Evolutionary conservation across 2,888 invertebrate species (phyloP).

Genomic region (Drosophila quasianomalipes): DNA sequence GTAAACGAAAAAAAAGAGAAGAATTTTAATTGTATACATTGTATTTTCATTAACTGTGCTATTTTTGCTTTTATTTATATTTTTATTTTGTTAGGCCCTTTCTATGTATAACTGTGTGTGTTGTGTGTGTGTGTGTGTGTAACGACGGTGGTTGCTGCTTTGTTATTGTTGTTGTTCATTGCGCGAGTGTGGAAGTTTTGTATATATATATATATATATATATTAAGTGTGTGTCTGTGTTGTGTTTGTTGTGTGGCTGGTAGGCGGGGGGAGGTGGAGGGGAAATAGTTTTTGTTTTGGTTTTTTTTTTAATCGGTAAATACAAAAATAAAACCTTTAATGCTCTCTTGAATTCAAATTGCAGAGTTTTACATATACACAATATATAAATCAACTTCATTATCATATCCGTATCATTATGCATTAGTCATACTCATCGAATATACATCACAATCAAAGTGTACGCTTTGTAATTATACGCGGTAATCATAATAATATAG

Average conservation of each 20-base stretch:
- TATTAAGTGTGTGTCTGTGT: neutral
- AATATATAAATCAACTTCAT: slow-evolving; percentile 79
- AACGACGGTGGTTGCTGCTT: slow-evolving; percentile 43
- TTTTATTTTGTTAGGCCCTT: neutral
- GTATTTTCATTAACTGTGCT: slow-evolving; percentile 1
- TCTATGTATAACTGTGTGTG: slow-evolving; percentile 2
- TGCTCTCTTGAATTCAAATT: slow-evolving; percentile 45
- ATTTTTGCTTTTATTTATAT: neutral
- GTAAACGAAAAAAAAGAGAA: slow-evolving; percentile 30
- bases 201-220: neutral
- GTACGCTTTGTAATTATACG: slow-evolving; percentile 75
- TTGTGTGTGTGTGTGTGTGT: slow-evolving; percentile 8
- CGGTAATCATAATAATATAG: slow-evolving; percentile 67
- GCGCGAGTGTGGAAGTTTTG: slow-evolving; percentile 4
- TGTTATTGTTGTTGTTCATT: slow-evolving; percentile 18
- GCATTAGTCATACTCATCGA: slow-evolving; percentile 77
- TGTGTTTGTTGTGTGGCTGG: neutral
- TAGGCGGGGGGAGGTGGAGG: neutral
- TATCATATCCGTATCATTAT: slow-evolving; percentile 78
- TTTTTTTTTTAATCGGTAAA: slow-evolving; percentile 23
- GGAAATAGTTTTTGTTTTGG: slow-evolving; percentile 6
- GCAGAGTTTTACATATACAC: slow-evolving; percentile 64
- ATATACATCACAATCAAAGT: slow-evolving; percentile 81
- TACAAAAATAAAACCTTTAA: slow-evolving; percentile 60
- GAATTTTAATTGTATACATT: slow-evolving; percentile 45